Conservation (phyloP, 2,113 vertebrate genomes). For the Spea multiplicata region DNA sequence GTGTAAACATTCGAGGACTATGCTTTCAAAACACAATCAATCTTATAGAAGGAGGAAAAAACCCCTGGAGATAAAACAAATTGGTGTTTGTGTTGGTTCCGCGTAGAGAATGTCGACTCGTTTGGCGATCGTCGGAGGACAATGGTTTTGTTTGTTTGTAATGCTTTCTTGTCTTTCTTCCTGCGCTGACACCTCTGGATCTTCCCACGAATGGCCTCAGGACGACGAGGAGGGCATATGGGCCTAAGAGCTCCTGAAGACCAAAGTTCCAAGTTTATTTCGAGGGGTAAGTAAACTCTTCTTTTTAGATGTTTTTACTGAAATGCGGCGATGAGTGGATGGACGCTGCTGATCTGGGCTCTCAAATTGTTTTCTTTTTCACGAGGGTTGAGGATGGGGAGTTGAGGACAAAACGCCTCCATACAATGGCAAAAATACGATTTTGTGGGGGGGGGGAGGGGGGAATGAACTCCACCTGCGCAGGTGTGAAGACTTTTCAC, state of each 20-base stretch:
- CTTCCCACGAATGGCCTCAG: slow-evolving; percentile 67
- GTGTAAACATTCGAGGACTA: slow-evolving; percentile 61
- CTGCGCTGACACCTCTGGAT: slow-evolving; percentile 62
- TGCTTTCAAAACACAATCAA: slow-evolving; percentile 54
- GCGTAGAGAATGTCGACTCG: slow-evolving; percentile 49
- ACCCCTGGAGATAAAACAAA: background rate
- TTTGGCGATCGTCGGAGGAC: slow-evolving; percentile 45
- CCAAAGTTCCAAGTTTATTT: slow-evolving; percentile 94
- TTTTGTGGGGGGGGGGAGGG: no score
- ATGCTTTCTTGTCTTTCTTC: slow-evolving; percentile 67
- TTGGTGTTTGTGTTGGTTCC: slow-evolving; percentile 48
- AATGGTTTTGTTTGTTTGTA: slow-evolving; percentile 49
- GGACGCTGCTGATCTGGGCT: no score
- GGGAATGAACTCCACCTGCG: no score
- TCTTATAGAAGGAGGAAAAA: slow-evolving; percentile 6
- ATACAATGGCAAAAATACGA: no score
- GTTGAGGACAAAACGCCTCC: no score
- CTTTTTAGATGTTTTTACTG: no score
- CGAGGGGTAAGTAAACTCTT: slow-evolving; percentile 81
- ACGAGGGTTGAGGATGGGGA: no score
- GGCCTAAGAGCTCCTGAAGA: slow-evolving; percentile 87
- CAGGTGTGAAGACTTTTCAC: no score
- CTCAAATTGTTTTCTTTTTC: no score
- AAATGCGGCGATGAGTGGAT: no score
- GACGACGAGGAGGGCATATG: slow-evolving; percentile 99